Percentiles rank a stretch among this genome's conserved stretches.
Evolutionary conservation across 2,797 vertebrate species (phyloP).

Genomic region (Coracias cyanogaster): DNA sequence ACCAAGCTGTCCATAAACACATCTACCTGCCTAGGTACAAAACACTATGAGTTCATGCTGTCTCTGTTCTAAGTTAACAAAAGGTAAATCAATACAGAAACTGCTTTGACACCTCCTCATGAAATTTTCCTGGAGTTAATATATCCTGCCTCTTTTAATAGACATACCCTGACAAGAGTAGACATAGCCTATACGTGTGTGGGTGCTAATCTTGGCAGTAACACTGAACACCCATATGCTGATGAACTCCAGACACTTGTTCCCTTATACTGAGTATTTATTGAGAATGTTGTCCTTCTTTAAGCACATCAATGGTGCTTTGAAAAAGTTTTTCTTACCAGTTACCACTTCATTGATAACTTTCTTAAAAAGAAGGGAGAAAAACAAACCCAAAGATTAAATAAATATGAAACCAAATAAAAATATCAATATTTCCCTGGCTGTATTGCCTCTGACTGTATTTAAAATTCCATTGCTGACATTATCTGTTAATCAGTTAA

Average conservation of each 20-base stretch:
- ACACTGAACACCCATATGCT: constrained; percentile 13
- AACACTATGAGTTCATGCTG: background rate
- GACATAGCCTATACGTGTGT: background rate
- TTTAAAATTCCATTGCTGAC: constrained; percentile 68
- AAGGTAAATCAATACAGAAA: constrained; percentile 46
- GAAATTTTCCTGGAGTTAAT: constrained; percentile 56
- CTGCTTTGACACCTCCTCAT: constrained; percentile 38
- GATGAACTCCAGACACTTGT: constrained; percentile 49
- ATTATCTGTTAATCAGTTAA: constrained; percentile 64
- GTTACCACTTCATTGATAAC: constrained; percentile 27
- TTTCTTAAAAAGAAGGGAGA: constrained; percentile 34
- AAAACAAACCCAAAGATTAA: constrained; percentile 45
- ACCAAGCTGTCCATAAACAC: background rate
- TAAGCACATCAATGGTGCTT: background rate
- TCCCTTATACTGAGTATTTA: background rate
- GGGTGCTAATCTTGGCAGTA: constrained; percentile 38
- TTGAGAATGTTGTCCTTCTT: background rate
- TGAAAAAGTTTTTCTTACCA: constrained; percentile 5
- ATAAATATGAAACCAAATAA: constrained; percentile 42
- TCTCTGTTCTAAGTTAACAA: constrained; percentile 30
- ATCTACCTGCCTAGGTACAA: constrained; percentile 12
- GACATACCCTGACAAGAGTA: constrained; percentile 48
- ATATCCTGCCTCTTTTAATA: constrained; percentile 39
- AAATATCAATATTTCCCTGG: background rate
- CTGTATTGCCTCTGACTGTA: constrained; percentile 27